These are phyloP conservation scores for Stenopsyche tienmushanensis DNA, from an alignment of 1,140 invertebrate species.

Conservation along the genomic window DNA sequence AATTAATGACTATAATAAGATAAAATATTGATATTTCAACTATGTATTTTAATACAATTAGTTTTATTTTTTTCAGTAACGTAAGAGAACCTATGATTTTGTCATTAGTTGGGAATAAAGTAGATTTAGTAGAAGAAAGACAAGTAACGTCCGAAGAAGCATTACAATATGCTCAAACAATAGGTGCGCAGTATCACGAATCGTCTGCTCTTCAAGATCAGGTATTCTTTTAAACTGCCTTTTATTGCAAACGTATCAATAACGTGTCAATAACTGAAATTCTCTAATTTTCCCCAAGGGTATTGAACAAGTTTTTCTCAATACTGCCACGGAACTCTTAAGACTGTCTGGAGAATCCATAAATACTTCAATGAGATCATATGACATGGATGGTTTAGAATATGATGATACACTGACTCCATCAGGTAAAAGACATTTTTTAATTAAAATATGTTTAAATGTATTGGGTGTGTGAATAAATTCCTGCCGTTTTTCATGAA, in stretches of 20 bases:
- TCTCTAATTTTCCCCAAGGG: slow-evolving; percentile 57
- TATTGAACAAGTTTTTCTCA: slow-evolving; percentile 68
- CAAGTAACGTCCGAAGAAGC: slow-evolving; percentile 69
- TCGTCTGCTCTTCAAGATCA: slow-evolving; percentile 77
- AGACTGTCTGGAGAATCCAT: slow-evolving; percentile 53
- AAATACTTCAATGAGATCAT: slow-evolving; percentile 53
- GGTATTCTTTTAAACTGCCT: slow-evolving; percentile 48
- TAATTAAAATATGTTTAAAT: slow-evolving; percentile 34
- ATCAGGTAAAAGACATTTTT: slow-evolving; percentile 39
- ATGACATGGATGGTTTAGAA: slow-evolving; percentile 52
- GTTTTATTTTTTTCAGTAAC: slow-evolving; percentile 57
- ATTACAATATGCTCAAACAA: slow-evolving; percentile 72
- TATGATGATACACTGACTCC: slow-evolving; percentile 41
- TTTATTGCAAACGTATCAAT: not conserved
- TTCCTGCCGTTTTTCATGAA: too few relatives aligned
- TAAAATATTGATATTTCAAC: too few relatives aligned
- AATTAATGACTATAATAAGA: too few relatives aligned
- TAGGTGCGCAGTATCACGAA: slow-evolving; percentile 82
- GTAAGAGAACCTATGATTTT: slow-evolving; percentile 74
- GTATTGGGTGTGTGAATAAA: too few relatives aligned
- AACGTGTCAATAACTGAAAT: not conserved
- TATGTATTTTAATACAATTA: too few relatives aligned
- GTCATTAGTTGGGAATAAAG: slow-evolving; percentile 83
- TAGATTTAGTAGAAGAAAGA: slow-evolving; percentile 67
- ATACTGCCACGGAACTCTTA: slow-evolving; percentile 62